Evolutionary conservation across 2,888 invertebrate species (phyloP).

Genomic region (Athetis lepigone): DNA sequence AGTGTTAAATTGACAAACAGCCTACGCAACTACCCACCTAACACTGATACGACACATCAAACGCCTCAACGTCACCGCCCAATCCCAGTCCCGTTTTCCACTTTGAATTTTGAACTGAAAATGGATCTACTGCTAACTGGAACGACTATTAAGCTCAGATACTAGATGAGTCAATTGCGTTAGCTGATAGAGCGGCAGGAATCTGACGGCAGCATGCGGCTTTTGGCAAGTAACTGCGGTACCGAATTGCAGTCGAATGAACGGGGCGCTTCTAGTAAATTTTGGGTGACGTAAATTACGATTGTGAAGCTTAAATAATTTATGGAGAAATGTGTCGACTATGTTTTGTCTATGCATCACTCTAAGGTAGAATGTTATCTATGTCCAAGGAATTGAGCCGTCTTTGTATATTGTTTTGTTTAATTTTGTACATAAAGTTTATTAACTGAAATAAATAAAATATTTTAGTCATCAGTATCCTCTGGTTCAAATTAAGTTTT

Average conservation of each 20-base stretch:
- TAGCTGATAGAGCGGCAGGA: slow-evolving; percentile 30
- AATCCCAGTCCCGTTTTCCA: slow-evolving; percentile 17
- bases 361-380: no score
- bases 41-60: slow-evolving; percentile 11
- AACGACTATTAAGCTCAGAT: slow-evolving; percentile 48
- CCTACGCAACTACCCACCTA: background rate
- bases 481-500: no score
- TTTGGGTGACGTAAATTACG: background rate
- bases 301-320: background rate
- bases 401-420: no score
- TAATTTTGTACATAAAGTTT: no score
- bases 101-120: slow-evolving; percentile 25
- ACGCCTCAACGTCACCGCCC: slow-evolving; percentile 11
- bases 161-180: slow-evolving; percentile 59
- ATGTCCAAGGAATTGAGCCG: no score
- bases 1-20: no score
- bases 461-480: no score
- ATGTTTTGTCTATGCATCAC: no score
- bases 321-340: no score
- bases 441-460: no score
- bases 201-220: slow-evolving; percentile 46
- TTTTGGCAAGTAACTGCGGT: slow-evolving; percentile 21
- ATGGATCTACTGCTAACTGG: slow-evolving; percentile 31
- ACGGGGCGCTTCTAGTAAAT: background rate
- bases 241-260: slow-evolving; percentile 16